Evolutionary conservation across 1,140 invertebrate genomes (phyloP), one percentile per base, ranked within the genome.

Genomic region (Papilio dardanus): DNA sequence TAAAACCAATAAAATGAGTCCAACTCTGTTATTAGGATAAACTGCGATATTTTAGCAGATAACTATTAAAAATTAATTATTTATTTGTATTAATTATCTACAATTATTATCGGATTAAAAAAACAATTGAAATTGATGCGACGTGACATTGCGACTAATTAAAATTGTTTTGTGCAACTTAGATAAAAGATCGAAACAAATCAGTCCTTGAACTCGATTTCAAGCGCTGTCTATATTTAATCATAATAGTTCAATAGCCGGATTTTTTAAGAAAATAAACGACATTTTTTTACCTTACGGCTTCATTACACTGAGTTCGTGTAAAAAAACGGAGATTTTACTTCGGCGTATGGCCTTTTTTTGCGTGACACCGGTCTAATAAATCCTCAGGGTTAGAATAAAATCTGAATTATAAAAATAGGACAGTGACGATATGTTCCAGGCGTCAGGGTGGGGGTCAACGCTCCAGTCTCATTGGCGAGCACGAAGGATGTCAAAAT

Each of bases 131-230:
- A 58, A 58, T 58, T 58, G 24, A 28, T 58, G 24, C 54, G 54
- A 24, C 21, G 10, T 58, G 54, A 58, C 54, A 58, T 58, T 58
- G 54, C 21, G 24, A 28, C 50, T 54, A n/a, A n/a, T n/a, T n/a
- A n/a, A n/a, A 19, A 54, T 54, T 54, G 19, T 54, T 54, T 8
- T 50, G 16, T 19, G 5, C n/a, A n/a, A n/a, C n/a, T n/a, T 19
- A 50, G 16, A 54, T 8, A 54, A 1, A 24, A 28, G 10, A n/a
- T 14, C 5, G 14, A 54, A 58, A 58, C 21, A 58, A 58, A 58
- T 58, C 54, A 58, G 54, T 58, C 54, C 24, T 58, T 58, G 54
- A 58, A 58, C 54, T 58, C 54, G 10, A 0, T 5, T 58, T 28
- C 3, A 58, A 19, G n/a, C n/a, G 16, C n/a, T 24, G 50, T 58